Evolutionary conservation across 2,888 invertebrate species (phyloP).

Genomic region (Protonemura montana): DNA sequence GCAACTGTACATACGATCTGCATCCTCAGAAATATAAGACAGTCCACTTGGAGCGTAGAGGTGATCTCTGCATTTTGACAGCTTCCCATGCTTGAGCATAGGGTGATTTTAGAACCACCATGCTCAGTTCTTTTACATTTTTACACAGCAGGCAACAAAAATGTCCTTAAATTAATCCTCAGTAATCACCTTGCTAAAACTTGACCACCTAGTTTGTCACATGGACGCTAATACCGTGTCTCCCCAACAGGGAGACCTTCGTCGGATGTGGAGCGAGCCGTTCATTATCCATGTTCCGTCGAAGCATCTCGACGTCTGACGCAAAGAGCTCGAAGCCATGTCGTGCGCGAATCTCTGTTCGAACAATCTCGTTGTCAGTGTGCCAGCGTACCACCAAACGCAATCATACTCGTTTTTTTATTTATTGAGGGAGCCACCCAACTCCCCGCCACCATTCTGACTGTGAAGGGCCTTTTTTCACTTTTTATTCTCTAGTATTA

Average conservation of each 20-base stretch:
- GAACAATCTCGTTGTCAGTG: slow-evolving; percentile 16
- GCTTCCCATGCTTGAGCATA: no score
- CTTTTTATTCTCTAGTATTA: slow-evolving; percentile 14
- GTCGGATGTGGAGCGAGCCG: slow-evolving; percentile 98
- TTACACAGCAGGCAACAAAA: no score
- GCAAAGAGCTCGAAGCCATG: background rate
- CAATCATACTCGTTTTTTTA: slow-evolving; percentile 25
- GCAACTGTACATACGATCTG: no score
- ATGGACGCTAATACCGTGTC: background rate
- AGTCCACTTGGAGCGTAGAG: no score
- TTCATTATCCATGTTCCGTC: slow-evolving; percentile 84
- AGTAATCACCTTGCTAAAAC: no score
- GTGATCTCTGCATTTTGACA: no score
- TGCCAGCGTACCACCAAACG: background rate
- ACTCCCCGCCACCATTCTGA: slow-evolving; percentile 10
- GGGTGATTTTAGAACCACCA: no score
- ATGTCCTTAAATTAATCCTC: no score
- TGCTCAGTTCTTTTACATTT: no score
- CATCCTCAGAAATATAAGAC: no score
- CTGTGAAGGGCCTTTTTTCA: slow-evolving; percentile 36
- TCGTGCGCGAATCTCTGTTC: background rate
- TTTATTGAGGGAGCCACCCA: slow-evolving; percentile 33
- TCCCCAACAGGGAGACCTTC: slow-evolving; percentile 84
- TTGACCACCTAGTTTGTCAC: no score
- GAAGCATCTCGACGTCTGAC: slow-evolving; percentile 84